Evolutionary conservation across 2,113 vertebrate genomes (phyloP), one percentile per base, ranked within the genome.

Genomic region (Hippolais icterina): DNA sequence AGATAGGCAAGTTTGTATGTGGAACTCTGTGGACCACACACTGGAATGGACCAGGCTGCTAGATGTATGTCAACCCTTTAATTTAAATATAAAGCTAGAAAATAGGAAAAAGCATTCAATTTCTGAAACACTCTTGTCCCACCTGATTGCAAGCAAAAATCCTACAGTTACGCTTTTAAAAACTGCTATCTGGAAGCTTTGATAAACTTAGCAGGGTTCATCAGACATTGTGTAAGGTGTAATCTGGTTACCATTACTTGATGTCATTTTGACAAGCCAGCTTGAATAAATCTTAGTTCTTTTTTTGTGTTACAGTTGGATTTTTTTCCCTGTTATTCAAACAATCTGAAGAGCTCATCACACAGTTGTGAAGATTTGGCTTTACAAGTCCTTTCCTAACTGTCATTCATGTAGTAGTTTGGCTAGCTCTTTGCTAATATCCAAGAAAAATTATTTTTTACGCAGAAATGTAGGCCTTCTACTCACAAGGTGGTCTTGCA

Each of bases 1-100:
- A 97, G 99, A 99, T 97, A 98, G 99, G 53, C 98, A 99, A 94
- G 99, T 99, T 83, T 99, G 99, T 83, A 98, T 99, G 96, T 99
- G 99, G 99, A 99, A 98, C 92, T 98, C 99, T 0, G 94, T 95
- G 90, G 98, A 99, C 79, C 99, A 99, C 98, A 98, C 98, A 23
- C 98, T 99, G 96, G 99, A 99, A 91, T 99, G 99, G 99, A 99
- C 98, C 97, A 98, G 99, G 84, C 97, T 98, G 21, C 97, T 99
- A 89, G 99, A 99, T 93, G 99, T 99, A 96, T 95, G 98, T 97
- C 61, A 81, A 56, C 44, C 33, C 25, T 90, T 76, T 81, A 68
- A 31, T 16, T 68, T 85, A 87, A 64, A 41, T 49, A 37, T 15
- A 52, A 91, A 75, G 5, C 21, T 59, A 15, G 18, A 75, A 90